phyloP scores from a whole-genome alignment of 2,113 vertebrate genomes.

The Pituophis catenifer region DNA sequence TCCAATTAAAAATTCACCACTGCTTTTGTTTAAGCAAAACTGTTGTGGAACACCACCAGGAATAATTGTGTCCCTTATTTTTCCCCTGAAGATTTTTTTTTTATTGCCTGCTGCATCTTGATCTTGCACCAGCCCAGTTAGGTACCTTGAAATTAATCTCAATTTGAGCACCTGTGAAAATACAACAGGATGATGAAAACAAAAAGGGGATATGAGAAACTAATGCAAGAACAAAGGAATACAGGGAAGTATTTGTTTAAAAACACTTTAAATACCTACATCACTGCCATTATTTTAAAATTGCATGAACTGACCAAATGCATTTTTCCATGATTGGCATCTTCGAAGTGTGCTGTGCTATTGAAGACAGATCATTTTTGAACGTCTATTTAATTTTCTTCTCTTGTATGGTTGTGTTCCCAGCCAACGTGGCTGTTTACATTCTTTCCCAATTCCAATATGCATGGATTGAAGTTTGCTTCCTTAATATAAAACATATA shows the following conservation, averaged over 20 bases:
- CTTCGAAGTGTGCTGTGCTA: neutral
- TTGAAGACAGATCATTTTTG: neutral
- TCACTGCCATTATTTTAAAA: neutral
- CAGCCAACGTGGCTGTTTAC: neutral
- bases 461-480: neutral
- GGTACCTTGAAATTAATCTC: slow-evolving; percentile 55
- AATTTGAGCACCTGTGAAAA: slow-evolving; percentile 50
- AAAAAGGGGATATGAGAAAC: slow-evolving; percentile 15
- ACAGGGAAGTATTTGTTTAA: neutral
- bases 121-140: slow-evolving; percentile 46
- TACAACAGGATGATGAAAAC: slow-evolving; percentile 36
- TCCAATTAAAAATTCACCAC: slow-evolving; percentile 34
- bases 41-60: slow-evolving; percentile 25
- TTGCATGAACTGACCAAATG: neutral
- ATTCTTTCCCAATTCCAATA: neutral
- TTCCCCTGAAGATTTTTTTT: slow-evolving; percentile 52
- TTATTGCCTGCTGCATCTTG: slow-evolving; percentile 47
- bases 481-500: neutral
- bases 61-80: slow-evolving; percentile 44
- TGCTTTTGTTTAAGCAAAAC: slow-evolving; percentile 30
- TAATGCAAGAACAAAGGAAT: neutral
- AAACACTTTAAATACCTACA: neutral
- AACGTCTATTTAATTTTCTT: neutral
- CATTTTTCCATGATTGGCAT: neutral
- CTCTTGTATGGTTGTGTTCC: neutral